These are phyloP conservation scores for Pangasius krempfi DNA, from an alignment of 2,797 vertebrate species.

Conservation along the genomic window DNA sequence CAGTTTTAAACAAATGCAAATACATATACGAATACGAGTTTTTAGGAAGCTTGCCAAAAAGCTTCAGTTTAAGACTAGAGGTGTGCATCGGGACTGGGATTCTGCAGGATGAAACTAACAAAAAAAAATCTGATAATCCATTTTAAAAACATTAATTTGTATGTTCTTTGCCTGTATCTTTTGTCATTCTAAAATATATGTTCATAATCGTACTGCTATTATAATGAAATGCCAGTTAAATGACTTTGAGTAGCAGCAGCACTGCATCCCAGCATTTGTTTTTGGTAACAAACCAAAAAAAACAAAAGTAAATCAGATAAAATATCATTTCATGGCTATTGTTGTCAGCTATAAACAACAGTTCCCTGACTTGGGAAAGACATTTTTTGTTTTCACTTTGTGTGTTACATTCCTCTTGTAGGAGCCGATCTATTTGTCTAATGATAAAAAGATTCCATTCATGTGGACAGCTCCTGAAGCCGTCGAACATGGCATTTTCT, in stretches of 20 bases:
- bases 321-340: neutral
- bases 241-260: neutral
- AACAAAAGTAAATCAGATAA: neutral
- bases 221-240: neutral
- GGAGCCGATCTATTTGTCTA: slow-evolving; percentile 69
- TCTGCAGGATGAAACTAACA: neutral
- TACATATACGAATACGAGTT: neutral
- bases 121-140: neutral
- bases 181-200: neutral
- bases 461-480: slow-evolving; percentile 78
- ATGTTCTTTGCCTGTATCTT: neutral
- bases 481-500: slow-evolving; percentile 65
- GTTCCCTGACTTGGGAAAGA: neutral
- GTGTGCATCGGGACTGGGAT: neutral
- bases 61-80: neutral
- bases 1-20: neutral
- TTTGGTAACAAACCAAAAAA: neutral
- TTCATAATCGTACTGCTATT: neutral
- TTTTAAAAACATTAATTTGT: neutral
- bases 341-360: neutral
- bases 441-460: slow-evolving; percentile 67
- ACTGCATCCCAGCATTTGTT: neutral
- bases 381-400: neutral
- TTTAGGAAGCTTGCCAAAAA: neutral
- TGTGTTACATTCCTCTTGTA: slow-evolving; percentile 42